Base-by-base conservation (phyloP, 2,888 invertebrate genomes). In the Sisyra nigra region DNA sequence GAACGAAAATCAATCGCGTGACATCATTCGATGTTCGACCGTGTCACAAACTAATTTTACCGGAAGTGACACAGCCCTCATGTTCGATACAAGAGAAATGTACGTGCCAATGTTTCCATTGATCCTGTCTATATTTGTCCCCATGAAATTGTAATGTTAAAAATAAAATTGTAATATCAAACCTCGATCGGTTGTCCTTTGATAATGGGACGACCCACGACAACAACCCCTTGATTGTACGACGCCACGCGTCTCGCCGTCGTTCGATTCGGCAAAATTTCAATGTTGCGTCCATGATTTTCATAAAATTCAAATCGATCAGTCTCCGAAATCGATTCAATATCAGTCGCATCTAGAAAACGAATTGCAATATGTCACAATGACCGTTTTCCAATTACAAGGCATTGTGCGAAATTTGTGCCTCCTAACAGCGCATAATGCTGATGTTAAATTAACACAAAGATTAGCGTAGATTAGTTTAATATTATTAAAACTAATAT, bases 221-320 rank as follows among this genome's bases (percentile, higher is more conserved):
- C 71, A 1, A 85, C 79, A 8, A 86, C 62, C 5, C 80, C 89
- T 54, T 92, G 82, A 60, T 89, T 85, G 57, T 87, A 92, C 18
- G 91, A 85, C 30, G 80, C 77, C 2, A 75, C 76, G 41, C 93
- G 70, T 52, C 73, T 65, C 0, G 91, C 92, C 14, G 70, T 65
- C 48, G 72, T 73, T 40, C 71, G 72, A 53, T 78, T 76, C 3
- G 68, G 67, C 10, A 74, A 57, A 5, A 86, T 66, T 48, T 73
- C 74, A 32, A 92, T 75, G 61, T 93, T 88, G 51, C 80, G 72
- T 1, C 92, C 92, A 55, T 86, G 87, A 51, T 83, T 72, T 50
- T 83, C 82, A 53, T 85, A 80, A 56, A 86, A 84, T 37, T 81
- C 82, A 51, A 78, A 82, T 2, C 50, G 42, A 17, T 51, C 48